Evolutionary conservation across 2,797 vertebrate species (phyloP), one percentile per base, ranked within the genome.

Genomic region (Coranthus polyacanthus): DNA sequence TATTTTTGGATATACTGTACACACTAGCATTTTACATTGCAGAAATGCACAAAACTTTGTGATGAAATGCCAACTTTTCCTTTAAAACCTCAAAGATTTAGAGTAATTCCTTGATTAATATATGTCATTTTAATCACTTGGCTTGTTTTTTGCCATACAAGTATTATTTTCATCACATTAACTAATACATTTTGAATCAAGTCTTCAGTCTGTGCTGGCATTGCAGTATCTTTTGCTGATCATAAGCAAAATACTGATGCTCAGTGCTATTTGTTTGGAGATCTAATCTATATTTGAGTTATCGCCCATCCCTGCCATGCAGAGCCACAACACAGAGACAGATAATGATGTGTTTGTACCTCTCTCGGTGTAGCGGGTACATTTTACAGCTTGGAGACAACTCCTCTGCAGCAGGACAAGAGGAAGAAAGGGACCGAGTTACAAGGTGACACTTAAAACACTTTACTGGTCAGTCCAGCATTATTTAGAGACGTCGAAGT

Each of bases 321-420:
- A 86, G 9, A 75, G 39, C 65, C 61, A 86, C 79, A 38, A 87
- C 67, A 88, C 54, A 82, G 32, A 86, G 20, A 80, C 12, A 45
- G 2, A 29, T 3, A 4, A 43, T 16, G 22, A 38, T 18, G 52
- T 38, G 65, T 58, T 32, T 62, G 70, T 93, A 94, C 93, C 93
- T 93, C 76, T 93, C 91, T 91, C 89, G 84, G 54, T 93, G 92
- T 78, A 87, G 76, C 52, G 86, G 91, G 88, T 91, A 91, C 93
- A 93, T 93, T 87, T 92, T 90, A 93, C 78, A 86, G 89, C 72
- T 81, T 17, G 68, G 50, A 51, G 73, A 53, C 64, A 84, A 75
- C 75, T 90, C 86, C 85, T 86, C 81, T 91, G 90, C 85, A 88
- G 89, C 76, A 68, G 59, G 66, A 81, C 52, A 61, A 68, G 68